Evolutionary conservation across 2,113 vertebrate species (phyloP), one percentile per base, ranked within the genome.

Genomic region (Sinocyclocheilus anshuiensis): DNA sequence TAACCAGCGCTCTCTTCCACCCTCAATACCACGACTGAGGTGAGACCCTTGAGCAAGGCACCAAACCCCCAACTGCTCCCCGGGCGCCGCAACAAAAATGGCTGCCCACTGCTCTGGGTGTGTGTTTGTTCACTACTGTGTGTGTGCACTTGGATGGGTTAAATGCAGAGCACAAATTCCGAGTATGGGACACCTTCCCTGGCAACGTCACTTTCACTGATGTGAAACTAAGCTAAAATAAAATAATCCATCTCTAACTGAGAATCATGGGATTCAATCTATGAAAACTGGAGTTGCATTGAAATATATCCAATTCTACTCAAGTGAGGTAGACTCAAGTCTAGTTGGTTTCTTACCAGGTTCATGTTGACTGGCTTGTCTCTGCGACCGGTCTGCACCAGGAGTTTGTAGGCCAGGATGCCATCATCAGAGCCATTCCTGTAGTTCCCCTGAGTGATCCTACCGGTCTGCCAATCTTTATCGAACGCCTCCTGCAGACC

Each of bases 401-500:
- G 90, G 71, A 99, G 97, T 85, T 99, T 99, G 91, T 99, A 99
- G 69, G 98, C 98, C 88, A 99, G 92, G 83, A 99, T 95, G 1
- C 96, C 97, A 69, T 97, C 97, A 0, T 99, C 97, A 0, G 98
- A 99, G 89, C 96, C 98, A 39, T 99, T 99, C 91, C 93, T 97
- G 69, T 98, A 99, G 94, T 90, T 97, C 92, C 92, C 96, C 78
- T 92, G 94, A 71, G 97, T 97, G 91, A 99, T 99, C 91, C 94
- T 96, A 85, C 97, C 97, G 0, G 94, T 93, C 92, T 97, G 96
- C 96, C 97, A 99, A 93, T 99, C 98, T 0, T 92, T 96, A 93
- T 99, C 98, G 88, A 99, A 99, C 0, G 97, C 97, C 87, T 97
- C 95, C 93, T 99, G 98, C 87, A 99, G 95, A 88, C 97, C 98